Percentiles rank a stretch among this genome's conserved stretches.
These are phyloP conservation scores for Oligia latruncula DNA, from an alignment of 2,888 invertebrate species.

Conservation along the genomic window DNA sequence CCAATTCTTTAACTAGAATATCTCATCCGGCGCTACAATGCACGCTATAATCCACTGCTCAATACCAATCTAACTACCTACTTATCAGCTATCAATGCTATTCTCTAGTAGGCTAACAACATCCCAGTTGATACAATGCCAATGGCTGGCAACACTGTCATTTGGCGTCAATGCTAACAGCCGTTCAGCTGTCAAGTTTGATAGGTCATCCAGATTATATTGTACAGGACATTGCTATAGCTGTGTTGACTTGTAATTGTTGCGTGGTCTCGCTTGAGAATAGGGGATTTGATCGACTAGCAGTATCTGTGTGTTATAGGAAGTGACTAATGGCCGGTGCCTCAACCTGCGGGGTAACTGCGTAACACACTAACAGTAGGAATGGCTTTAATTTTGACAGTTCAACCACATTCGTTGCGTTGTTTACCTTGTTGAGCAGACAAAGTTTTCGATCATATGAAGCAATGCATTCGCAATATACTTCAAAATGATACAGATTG, in stretches of 20 bases:
- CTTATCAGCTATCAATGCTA: not conserved
- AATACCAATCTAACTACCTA: not conserved
- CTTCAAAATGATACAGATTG: not conserved
- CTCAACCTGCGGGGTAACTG: not conserved
- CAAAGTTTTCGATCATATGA: not conserved
- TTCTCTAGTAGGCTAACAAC: conserved; percentile 6
- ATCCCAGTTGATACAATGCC: conserved; percentile 20
- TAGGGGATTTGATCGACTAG: not conserved
- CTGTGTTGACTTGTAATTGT: conserved; percentile 17
- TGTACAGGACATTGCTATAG: conserved; percentile 6
- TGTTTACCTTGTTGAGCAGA: not conserved
- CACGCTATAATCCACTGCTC: too few species aligned
- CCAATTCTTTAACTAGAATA: too few species aligned
- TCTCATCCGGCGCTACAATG: too few species aligned
- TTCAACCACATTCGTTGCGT: not conserved
- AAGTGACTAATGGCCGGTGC: not conserved
- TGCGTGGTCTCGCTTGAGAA: conserved; percentile 5
- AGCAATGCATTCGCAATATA: not conserved
- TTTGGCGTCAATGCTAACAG: conserved; percentile 28
- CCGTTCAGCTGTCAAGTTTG: conserved; percentile 35
- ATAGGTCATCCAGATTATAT: conserved; percentile 35
- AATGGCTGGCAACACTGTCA: conserved; percentile 14
- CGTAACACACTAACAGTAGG: not conserved
- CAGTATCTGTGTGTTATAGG: not conserved
- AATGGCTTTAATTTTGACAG: not conserved